A percentile compares a stretch with the other conserved stretches of the same genome.
These are phyloP conservation scores for Myzus persicae DNA, from an alignment of 1,140 invertebrate species.

Conservation along the genomic window DNA sequence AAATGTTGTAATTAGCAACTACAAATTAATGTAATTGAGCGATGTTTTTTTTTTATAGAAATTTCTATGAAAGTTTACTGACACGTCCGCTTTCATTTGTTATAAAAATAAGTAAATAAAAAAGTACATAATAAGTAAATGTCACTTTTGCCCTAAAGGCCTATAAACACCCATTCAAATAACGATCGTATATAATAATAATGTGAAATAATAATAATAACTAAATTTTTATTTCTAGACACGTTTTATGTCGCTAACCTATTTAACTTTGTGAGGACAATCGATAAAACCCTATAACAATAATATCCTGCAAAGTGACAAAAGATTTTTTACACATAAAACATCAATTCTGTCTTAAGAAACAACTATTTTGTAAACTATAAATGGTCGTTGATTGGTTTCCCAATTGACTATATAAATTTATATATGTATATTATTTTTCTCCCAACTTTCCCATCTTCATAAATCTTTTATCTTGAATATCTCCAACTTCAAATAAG, in stretches of 20 bases:
- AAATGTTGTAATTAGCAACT: not conserved
- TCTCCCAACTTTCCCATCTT: not conserved
- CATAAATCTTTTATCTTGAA: not conserved
- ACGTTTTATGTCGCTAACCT: not conserved
- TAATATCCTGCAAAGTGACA: not conserved
- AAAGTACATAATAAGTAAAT: not conserved
- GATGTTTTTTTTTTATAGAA: not conserved
- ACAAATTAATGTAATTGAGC: conserved; percentile 21
- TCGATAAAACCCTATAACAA: not conserved
- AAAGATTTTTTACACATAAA: not conserved
- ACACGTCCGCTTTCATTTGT: not conserved
- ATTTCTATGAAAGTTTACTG: not conserved
- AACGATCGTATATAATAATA: not conserved
- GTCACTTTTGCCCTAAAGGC: not conserved
- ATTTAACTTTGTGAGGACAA: not conserved
- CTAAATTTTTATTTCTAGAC: not conserved
- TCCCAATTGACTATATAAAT: not conserved
- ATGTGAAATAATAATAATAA: not conserved
- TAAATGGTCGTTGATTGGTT: not conserved
- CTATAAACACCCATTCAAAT: conserved; percentile 17
- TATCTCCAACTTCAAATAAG: not conserved
- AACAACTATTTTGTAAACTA: not conserved
- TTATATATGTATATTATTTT: not conserved
- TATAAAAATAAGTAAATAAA: not conserved
- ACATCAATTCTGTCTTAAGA: not conserved